Evolutionary conservation across 2,797 vertebrate genomes (phyloP), one percentile per base, ranked within the genome.

Genomic region (Rhynchotus rufescens): DNA sequence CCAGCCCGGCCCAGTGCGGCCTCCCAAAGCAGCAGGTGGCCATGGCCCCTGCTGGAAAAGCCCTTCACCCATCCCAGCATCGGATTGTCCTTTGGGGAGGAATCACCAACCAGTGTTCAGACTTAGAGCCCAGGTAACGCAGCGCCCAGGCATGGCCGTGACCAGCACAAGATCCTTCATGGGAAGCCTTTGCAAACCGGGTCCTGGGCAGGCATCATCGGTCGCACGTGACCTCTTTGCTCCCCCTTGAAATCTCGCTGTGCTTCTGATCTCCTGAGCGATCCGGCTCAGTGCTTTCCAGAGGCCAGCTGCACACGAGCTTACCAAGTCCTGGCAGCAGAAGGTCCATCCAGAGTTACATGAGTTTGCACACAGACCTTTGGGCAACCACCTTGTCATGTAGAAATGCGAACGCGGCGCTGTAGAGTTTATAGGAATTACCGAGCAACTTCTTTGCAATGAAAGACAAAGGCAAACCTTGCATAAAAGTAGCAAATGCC

Each of bases 351-450:
- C 74, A 79, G 71, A 78, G 28, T 44, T 34, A 80, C 60, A 16
- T 44, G 19, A 19, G 36, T 86, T 90, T 54, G 76, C 26, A 40
- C 49, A 47, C 26, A 77, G 69, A 80, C 38, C 91, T 15, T 59
- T 68, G 89, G 26, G 79, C 93, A 77, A 92, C 86, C 81, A 56
- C 59, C 10, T 12, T 49, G n/a, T 52, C 26, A 22, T 4, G 54
- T 26, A 81, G 75, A 85, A 78, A 73, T 6, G 45, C 12, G 7
- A 67, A 73, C 25, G 26, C 73, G 93, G 80, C 1, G 72, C 81
- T 81, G 66, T 72, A 72, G 60, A 60, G 45, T 74, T 81, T 79
- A 44, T 21, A 42, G 78, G 86, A 47, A 84, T 82, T 81, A 78
- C 64, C 88, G 88, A 92, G 52, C 77, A 72, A 75, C 79, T 61